A percentile compares a stretch with the other conserved stretches of the same genome.
phyloP scores from a whole-genome alignment of 2,113 vertebrate genomes.

The Entomyzon cyanotis region DNA sequence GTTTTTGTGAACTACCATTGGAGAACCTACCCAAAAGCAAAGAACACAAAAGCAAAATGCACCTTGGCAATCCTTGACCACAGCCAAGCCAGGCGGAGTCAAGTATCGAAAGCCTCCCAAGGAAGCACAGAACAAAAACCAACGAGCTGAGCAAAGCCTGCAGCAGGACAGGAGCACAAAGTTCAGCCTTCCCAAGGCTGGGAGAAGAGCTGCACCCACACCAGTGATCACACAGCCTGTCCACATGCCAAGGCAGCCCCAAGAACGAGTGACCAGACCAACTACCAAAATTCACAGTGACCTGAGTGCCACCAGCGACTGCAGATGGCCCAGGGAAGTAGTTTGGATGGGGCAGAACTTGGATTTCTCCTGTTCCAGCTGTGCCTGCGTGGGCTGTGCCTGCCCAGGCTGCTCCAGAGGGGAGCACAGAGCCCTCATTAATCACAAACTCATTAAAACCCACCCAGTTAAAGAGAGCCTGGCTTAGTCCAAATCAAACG shows the following conservation, averaged over 20 bases:
- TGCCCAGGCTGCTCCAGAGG: neutral
- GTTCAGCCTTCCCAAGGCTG: neutral
- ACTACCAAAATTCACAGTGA: conserved; percentile 15
- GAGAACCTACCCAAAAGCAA: neutral
- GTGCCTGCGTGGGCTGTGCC: neutral
- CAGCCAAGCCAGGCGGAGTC: conserved; percentile 27
- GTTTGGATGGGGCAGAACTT: neutral
- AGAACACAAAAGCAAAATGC: conserved; percentile 34
- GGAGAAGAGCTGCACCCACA: neutral
- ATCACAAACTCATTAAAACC: neutral
- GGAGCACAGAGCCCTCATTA: neutral
- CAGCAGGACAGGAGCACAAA: neutral
- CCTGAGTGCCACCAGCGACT: neutral
- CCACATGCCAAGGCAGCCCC: neutral
- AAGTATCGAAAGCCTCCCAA: conserved; percentile 48
- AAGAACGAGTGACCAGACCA: neutral
- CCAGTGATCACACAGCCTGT: neutral
- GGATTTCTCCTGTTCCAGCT: neutral
- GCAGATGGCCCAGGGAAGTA: neutral
- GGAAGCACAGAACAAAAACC: conserved; percentile 19
- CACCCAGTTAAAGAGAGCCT: neutral
- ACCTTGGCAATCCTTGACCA: neutral
- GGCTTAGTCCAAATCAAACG: neutral
- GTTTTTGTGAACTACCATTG: conserved; percentile 33
- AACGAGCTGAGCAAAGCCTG: neutral